These are phyloP conservation scores for Gymnocheta viridis DNA, from an alignment of 2,888 invertebrate species.

Conservation along the genomic window DNA sequence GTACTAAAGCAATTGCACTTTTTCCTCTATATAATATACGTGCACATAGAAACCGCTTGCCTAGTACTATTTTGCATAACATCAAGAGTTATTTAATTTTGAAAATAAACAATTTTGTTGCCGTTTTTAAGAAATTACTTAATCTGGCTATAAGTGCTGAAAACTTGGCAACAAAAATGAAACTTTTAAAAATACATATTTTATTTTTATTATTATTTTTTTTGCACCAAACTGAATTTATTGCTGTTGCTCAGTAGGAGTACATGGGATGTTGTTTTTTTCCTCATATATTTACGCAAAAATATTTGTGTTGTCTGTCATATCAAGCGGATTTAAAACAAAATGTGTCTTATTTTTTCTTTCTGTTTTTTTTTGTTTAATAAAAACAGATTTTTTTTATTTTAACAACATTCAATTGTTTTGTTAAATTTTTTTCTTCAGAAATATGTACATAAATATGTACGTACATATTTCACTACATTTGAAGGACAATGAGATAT, in stretches of 20 bases:
- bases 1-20: constrained; percentile 31
- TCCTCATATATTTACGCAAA: constrained; percentile 56
- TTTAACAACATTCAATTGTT: constrained; percentile 45
- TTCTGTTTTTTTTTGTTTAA: constrained; percentile 1
- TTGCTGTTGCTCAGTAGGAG: constrained; percentile 43
- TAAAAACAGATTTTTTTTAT: constrained; percentile 46
- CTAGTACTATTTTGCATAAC: constrained; percentile 55
- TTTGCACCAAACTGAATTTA: not conserved
- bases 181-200: constrained; percentile 32
- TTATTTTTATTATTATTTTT: not conserved
- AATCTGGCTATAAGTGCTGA: constrained; percentile 37
- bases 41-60: not conserved
- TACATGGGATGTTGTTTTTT: not conserved
- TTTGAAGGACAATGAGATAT: constrained; percentile 76
- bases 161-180: constrained; percentile 62
- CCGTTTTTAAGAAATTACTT: constrained; percentile 59
- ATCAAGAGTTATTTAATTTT: constrained; percentile 55
- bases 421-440: constrained; percentile 34
- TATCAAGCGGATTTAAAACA: constrained; percentile 27
- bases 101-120: not conserved
- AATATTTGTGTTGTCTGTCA: constrained; percentile 53
- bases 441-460: too few species aligned
- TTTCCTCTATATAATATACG: not conserved
- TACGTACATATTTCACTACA: not conserved
- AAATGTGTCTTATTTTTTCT: not conserved